phyloP scores from a whole-genome alignment of 1,140 invertebrate species.

The Drosophila biarmipes region DNA sequence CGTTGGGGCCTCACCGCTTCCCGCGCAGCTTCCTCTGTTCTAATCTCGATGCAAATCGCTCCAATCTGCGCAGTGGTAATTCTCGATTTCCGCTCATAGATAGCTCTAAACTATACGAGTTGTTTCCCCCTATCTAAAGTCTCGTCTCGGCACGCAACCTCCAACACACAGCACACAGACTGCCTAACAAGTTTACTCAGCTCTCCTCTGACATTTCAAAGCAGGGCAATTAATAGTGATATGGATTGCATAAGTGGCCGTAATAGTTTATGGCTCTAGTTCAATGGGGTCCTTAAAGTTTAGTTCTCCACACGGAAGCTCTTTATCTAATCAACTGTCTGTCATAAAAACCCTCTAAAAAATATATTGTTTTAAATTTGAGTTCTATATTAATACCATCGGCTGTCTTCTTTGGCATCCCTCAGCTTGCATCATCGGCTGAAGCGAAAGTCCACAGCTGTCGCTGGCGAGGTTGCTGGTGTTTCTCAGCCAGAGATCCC shows the following conservation, averaged over 20 bases:
- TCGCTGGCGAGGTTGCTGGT: slow-evolving; percentile 34
- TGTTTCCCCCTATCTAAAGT: slow-evolving; percentile 11
- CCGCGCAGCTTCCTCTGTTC: slow-evolving; percentile 66
- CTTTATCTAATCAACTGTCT: too few species aligned
- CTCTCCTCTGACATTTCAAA: slow-evolving; percentile 67
- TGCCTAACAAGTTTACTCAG: slow-evolving; percentile 52
- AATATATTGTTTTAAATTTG: too few species aligned
- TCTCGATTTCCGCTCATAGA: slow-evolving; percentile 83
- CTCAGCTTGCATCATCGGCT: slow-evolving; percentile 39
- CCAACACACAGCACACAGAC: slow-evolving; percentile 25
- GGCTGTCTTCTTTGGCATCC: slow-evolving; percentile 21
- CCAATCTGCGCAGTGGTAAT: slow-evolving; percentile 79
- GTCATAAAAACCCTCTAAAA: too few species aligned
- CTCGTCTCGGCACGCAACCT: slow-evolving; percentile 25
- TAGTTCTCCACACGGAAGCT: too few species aligned
- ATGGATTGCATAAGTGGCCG: slow-evolving; percentile 2
- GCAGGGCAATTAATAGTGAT: slow-evolving; percentile 62
- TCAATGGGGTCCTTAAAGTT: too few species aligned
- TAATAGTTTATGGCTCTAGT: slow-evolving; percentile 2
- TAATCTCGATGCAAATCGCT: slow-evolving; percentile 80
- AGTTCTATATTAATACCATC: too few species aligned
- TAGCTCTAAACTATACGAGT: slow-evolving; percentile 45
- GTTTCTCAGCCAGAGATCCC: slow-evolving; percentile 33
- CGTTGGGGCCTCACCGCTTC: background rate
- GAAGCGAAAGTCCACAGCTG: slow-evolving; percentile 36